Conservation (phyloP, 2,113 vertebrate genomes). For the Poicephalus gulielmi region DNA sequence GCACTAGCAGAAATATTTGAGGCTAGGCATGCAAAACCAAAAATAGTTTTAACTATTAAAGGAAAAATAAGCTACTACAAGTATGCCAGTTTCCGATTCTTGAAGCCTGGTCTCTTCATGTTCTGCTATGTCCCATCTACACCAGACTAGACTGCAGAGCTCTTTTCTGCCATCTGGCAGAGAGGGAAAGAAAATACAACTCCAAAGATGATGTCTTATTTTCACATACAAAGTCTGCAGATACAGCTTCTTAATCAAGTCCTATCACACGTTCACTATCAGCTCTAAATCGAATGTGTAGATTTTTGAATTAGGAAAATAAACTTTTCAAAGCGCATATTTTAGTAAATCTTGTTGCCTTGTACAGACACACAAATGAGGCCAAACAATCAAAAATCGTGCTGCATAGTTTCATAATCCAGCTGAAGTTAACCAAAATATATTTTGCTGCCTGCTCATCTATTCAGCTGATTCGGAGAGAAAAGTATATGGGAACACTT, state of each 20-base stretch:
- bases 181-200: not conserved
- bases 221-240: not conserved
- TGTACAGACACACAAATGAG: not conserved
- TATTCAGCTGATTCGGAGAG: not conserved
- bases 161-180: conserved; percentile 67
- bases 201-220: conserved; percentile 34
- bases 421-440: not conserved
- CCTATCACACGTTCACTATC: not conserved
- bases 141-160: conserved; percentile 60
- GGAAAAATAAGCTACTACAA: not conserved
- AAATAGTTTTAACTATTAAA: not conserved
- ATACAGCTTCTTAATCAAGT: not conserved
- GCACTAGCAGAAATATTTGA: not conserved
- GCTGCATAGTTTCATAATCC: not conserved
- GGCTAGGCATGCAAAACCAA: not conserved
- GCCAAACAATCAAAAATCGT: not conserved
- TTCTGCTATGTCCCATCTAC: conserved; percentile 67
- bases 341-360: not conserved
- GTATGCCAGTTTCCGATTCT: not conserved
- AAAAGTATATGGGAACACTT: not conserved
- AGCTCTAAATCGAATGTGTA: not conserved
- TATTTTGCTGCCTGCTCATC: not conserved
- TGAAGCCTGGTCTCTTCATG: conserved; percentile 54
- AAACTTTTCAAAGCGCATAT: not conserved
- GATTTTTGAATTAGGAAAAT: not conserved